Evolutionary conservation across 1,140 invertebrate species (phyloP), one percentile per base, ranked within the genome.

Genomic region (Pinna nobilis): DNA sequence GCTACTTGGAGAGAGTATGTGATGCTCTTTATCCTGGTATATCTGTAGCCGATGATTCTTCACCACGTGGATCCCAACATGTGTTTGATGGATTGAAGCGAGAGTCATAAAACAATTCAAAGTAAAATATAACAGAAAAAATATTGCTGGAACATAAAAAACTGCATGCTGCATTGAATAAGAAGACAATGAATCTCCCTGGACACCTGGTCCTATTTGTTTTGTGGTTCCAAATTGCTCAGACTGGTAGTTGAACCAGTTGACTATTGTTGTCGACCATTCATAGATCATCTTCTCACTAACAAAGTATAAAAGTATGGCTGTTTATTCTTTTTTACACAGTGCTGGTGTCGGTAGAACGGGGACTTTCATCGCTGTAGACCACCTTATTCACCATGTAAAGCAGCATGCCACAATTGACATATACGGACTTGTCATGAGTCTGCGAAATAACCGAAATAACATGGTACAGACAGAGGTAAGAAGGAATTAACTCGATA

Each of bases 401-500:
- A 55, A 70, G 73, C 94, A 97, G 84, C 30, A 35, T 7, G 96
- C 99, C 83, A 96, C 96, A 66, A 94, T 99, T 6, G 98, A 99
- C 86, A 97, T 99, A 67, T 99, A 98, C 85, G 97, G 96, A 0
- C 96, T 98, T 89, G 97, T 99, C 0, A 98, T 97, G 3, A 97
- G 96, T 84, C 91, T 99, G 47, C 92, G 98, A 68, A 95, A 97
- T 6, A 97, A 99, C 87, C 92, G 98, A 41, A 67, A 69, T 20
- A 81, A 82, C 30, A 88, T 88, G 84, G 87, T 88, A 9, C 96
- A 99, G 90, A 99, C 98, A 0, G 98, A 99, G 85, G 85, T 86
- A 57, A n/a, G 39, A n/a, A n/a, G n/a, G n/a, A n/a, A n/a, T n/a
- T n/a, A n/a, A n/a, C n/a, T n/a, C n/a, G n/a, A n/a, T n/a, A n/a